Percentiles rank a stretch among this genome's conserved stretches.
phyloP scores from a whole-genome alignment of 1,140 invertebrate genomes.

The Sarcophaga bullata region DNA sequence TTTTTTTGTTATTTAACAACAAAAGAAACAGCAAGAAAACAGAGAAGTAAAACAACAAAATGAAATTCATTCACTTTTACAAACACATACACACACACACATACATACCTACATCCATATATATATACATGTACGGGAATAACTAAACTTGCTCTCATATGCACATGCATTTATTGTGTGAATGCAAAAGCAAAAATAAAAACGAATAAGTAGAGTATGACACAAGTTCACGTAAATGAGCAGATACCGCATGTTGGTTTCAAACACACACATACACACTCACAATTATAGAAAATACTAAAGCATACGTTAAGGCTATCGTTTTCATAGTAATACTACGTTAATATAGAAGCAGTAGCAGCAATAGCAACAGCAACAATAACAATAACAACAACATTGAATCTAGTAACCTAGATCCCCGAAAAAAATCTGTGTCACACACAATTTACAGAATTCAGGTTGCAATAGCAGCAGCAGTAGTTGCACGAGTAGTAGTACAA shows the following conservation, averaged over 20 bases:
- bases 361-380: no score
- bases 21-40: not conserved
- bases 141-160: no score
- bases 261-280: not conserved
- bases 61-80: not conserved
- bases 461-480: not conserved
- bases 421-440: constrained; percentile 32
- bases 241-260: constrained; percentile 31
- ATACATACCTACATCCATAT: not conserved
- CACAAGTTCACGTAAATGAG: constrained; percentile 40
- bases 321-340: constrained; percentile 7
- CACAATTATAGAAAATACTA: not conserved
- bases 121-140: no score
- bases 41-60: not conserved
- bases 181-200: not conserved
- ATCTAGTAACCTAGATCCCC: constrained; percentile 39
- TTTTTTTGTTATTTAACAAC: no score
- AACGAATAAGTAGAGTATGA: constrained; percentile 39
- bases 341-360: no score
- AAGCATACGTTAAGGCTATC: not conserved
- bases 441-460: constrained; percentile 41
- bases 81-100: not conserved
- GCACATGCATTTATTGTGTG: no score
- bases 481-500: not conserved
- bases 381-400: constrained; percentile 9